These are phyloP conservation scores for Acropora tenuis DNA, from an alignment of 64 coral and sea anemone species.

Conservation along the genomic window DNA sequence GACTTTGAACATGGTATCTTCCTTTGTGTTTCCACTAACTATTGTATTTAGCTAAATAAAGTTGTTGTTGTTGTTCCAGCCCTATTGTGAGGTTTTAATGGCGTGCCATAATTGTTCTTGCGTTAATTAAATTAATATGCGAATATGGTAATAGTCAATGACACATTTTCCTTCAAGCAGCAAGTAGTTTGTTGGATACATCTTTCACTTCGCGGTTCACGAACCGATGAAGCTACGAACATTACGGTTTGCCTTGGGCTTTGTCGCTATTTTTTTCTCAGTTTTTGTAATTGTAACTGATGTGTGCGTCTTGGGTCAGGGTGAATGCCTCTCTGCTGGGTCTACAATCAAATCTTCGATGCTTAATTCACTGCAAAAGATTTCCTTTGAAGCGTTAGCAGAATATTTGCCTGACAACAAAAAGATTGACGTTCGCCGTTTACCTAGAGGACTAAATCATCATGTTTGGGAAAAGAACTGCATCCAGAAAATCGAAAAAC, in stretches of 20 bases:
- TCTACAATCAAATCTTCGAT: not conserved
- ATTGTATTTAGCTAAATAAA: too few relatives aligned
- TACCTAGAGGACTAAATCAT: not conserved
- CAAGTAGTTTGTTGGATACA: too few relatives aligned
- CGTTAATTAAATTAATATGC: too few relatives aligned
- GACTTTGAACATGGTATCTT: too few relatives aligned
- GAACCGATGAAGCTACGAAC: not conserved
- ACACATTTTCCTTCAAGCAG: too few relatives aligned
- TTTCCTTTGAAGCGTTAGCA: not conserved
- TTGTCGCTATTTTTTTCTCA: not conserved
- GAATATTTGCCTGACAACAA: not conserved
- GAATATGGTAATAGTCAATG: too few relatives aligned
- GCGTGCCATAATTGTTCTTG: too few relatives aligned
- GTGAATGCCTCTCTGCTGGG: not conserved
- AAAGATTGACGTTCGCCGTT: not conserved
- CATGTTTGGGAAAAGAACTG: constrained; percentile 29
- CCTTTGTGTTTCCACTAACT: too few relatives aligned
- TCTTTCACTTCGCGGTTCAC: too few relatives aligned
- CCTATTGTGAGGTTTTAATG: too few relatives aligned
- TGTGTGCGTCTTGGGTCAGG: constrained; percentile 2
- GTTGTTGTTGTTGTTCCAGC: too few relatives aligned
- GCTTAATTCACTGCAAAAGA: not conserved
- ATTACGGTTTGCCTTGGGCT: not conserved
- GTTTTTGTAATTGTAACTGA: not conserved
- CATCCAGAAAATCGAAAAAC: not conserved